Evolutionary conservation across 2,113 vertebrate genomes (phyloP), one percentile per base, ranked within the genome.

Genomic region (Collichthys lucidus): DNA sequence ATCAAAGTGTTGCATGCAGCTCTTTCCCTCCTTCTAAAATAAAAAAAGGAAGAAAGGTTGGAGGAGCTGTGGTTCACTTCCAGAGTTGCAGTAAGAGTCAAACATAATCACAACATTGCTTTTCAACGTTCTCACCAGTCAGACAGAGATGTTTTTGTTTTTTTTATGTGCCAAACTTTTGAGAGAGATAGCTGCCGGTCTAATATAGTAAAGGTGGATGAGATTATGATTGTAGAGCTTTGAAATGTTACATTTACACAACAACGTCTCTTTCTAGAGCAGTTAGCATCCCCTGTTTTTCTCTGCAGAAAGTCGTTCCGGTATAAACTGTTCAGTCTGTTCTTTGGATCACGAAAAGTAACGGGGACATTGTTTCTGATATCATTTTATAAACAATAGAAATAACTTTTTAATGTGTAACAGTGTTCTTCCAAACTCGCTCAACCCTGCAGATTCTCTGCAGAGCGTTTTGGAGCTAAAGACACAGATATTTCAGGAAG

Each of bases 1-100:
- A 67, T 85, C 69, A 68, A 71, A 77, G 67, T 68, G 60, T 72
- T 79, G 72, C 65, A 63, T 75, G 31, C 67, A 40, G 68, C 55
- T 53, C 59, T 0, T 6, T 59, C 47, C 49, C 50, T 67, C 31
- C 31, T 59, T 59, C 7, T 52, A 46, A 67, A 63, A n/a, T n/a
- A 72, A 20, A 55, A 64, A 40, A 40, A 64, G 12, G 14, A 56
- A 22, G 16, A 10, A 2, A 2, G 42, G 57, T 16, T 50, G 53
- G 40, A 14, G 15, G 19, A 59, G 49, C 31, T 61, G 6, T 12
- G 50, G 50, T 62, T 52, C 20, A n/a, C 24, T 24, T 73, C 22
- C n/a, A 47, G n/a, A 71, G 46, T 29, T 42, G 31, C 14, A 19
- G 12, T 26, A 8, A 11, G 22, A 46, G 24, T 60, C 12, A 8